A percentile compares a stretch with the other conserved stretches of the same genome.
Evolutionary conservation across 2,113 vertebrate species (phyloP).

Genomic region (Ptyas mucosa): DNA sequence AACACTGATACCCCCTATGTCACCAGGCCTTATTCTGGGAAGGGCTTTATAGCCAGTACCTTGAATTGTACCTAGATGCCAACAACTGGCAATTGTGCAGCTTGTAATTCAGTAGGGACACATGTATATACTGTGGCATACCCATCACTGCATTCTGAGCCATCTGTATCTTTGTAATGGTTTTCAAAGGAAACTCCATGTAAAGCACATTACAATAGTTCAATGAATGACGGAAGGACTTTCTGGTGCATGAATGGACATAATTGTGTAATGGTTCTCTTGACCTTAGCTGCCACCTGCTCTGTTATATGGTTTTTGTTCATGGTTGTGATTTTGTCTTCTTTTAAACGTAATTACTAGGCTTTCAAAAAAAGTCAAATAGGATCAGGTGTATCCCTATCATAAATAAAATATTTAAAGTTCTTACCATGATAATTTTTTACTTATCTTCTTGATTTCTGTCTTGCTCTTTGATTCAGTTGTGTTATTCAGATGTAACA

Average conservation of each 20-base stretch:
- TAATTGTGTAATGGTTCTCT: not conserved
- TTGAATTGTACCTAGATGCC: not conserved
- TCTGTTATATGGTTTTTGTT: not conserved
- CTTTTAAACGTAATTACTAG: not conserved
- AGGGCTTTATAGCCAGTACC: not conserved
- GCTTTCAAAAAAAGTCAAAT: not conserved
- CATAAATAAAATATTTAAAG: not conserved
- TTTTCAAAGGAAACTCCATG: not conserved
- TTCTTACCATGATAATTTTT: not conserved
- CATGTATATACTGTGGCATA: not conserved
- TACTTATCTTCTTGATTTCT: not conserved
- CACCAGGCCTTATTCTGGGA: not conserved
- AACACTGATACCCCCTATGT: not conserved
- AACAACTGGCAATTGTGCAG: not conserved
- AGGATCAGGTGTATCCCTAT: not conserved
- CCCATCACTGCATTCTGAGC: not conserved
- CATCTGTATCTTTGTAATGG: not conserved
- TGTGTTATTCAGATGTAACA: no score
- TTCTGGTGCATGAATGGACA: not conserved
- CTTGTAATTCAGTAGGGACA: not conserved
- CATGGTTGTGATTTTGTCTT: not conserved
- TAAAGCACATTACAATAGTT: not conserved
- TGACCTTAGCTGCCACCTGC: not conserved
- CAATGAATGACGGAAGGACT: not conserved
- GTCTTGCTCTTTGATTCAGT: not conserved